These are phyloP conservation scores for Dinothrombium tinctorium DNA, from an alignment of 1,140 invertebrate species.

Conservation along the genomic window DNA sequence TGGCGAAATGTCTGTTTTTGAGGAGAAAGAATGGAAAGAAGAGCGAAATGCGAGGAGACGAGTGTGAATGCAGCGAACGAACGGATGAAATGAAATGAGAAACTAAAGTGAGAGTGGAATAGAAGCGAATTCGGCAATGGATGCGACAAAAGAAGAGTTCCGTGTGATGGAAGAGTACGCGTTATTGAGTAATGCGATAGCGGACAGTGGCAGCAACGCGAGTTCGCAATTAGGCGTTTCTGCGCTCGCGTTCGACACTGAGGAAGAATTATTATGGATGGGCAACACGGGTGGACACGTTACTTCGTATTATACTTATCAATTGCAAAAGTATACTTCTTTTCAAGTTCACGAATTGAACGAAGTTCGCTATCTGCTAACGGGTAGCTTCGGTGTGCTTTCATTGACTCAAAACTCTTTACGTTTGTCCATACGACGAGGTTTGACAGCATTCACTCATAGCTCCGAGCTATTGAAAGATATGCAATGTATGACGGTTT, in stretches of 20 bases:
- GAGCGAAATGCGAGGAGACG: too few relatives aligned
- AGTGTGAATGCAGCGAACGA: too few relatives aligned
- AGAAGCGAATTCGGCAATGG: too few relatives aligned
- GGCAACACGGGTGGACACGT: slow-evolving; percentile 90
- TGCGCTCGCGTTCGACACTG: slow-evolving; percentile 54
- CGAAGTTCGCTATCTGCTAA: slow-evolving; percentile 36
- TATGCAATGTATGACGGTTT: slow-evolving; percentile 65
- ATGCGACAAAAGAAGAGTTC: too few relatives aligned
- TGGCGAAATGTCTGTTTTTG: too few relatives aligned
- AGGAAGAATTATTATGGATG: slow-evolving; percentile 80
- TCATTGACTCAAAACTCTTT: slow-evolving; percentile 54
- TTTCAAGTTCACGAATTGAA: slow-evolving; percentile 55
- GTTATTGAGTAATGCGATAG: neutral
- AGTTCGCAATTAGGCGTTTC: slow-evolving; percentile 36
- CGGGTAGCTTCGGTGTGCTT: slow-evolving; percentile 34
- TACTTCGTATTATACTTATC: slow-evolving; percentile 69
- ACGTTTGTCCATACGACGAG: slow-evolving; percentile 55
- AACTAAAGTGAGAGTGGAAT: too few relatives aligned
- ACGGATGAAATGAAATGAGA: too few relatives aligned
- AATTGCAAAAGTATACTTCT: slow-evolving; percentile 68
- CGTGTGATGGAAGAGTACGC: too few relatives aligned
- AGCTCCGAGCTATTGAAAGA: slow-evolving; percentile 57
- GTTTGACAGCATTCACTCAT: slow-evolving; percentile 64
- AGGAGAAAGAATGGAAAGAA: too few relatives aligned
- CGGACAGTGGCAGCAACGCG: neutral